Evolutionary conservation across 1,140 invertebrate species (phyloP).

Genomic region (Zophobas morio): DNA sequence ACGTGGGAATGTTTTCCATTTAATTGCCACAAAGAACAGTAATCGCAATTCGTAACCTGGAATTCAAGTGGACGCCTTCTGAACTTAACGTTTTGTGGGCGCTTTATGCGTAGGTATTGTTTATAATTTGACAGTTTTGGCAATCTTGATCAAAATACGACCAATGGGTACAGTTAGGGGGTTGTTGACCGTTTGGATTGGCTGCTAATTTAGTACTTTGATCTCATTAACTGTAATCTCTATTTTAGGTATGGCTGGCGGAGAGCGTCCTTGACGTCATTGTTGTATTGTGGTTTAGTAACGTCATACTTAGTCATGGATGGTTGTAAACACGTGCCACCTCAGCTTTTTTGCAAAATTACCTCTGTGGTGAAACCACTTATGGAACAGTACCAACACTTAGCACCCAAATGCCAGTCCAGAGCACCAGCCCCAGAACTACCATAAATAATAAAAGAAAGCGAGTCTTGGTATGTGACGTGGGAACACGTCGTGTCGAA

Average conservation of each 20-base stretch:
- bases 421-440: not conserved
- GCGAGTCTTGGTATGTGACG: not conserved
- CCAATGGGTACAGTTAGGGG: slow-evolving; percentile 6
- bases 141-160: not conserved
- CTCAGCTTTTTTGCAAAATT: no score
- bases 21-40: slow-evolving; percentile 9
- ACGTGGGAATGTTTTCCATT: slow-evolving; percentile 11
- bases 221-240: not conserved
- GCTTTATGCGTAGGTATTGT: not conserved
- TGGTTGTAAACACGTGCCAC: no score
- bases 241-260: not conserved
- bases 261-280: not conserved
- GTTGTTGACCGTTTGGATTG: not conserved
- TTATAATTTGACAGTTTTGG: not conserved
- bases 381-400: not conserved
- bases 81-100: not conserved
- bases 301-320: no score
- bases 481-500: slow-evolving; percentile 6
- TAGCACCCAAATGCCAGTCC: not conserved
- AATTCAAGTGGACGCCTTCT: slow-evolving; percentile 7
- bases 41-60: not conserved
- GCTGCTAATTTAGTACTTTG: not conserved
- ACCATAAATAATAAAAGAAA: slow-evolving; percentile 35
- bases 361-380: not conserved
- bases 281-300: no score